These are phyloP conservation scores for Zelostemma sp. DNA, from an alignment of 1,140 invertebrate species.

Conservation along the genomic window DNA sequence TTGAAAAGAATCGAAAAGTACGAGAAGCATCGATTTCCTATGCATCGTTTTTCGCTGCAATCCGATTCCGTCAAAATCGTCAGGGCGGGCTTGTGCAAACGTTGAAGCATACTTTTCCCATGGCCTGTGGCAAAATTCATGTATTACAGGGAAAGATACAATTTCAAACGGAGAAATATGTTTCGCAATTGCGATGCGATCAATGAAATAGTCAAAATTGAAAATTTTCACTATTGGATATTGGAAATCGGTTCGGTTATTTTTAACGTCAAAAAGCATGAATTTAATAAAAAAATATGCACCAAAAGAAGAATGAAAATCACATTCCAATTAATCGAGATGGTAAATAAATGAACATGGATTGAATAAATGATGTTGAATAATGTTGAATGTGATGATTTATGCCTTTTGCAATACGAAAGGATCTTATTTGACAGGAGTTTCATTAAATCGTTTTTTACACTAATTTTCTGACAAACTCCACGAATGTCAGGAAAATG, in stretches of 20 bases:
- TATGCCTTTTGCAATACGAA: too few species aligned
- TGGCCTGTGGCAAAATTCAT: slow-evolving; percentile 31
- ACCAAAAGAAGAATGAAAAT: slow-evolving; percentile 15
- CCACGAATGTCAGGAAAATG: slow-evolving; percentile 12
- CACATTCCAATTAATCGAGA: too few species aligned
- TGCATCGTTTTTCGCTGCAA: slow-evolving; percentile 14
- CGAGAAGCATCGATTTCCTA: too few species aligned
- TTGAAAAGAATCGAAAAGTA: slow-evolving; percentile 3
- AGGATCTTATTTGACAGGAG: too few species aligned
- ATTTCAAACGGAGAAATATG: slow-evolving; percentile 33
- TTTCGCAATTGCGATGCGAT: slow-evolving; percentile 20
- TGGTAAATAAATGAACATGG: too few species aligned
- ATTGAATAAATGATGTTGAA: too few species aligned
- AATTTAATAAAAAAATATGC: slow-evolving; percentile 18
- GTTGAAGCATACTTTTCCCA: slow-evolving; percentile 26
- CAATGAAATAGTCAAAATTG: slow-evolving; percentile 28
- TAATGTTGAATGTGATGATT: too few species aligned
- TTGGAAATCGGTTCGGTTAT: slow-evolving; percentile 21
- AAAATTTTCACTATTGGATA: slow-evolving; percentile 19
- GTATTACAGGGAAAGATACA: slow-evolving; percentile 20
- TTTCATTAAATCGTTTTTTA: too few species aligned
- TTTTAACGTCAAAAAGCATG: too few species aligned
- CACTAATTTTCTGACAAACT: neutral
- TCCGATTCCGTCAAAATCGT: slow-evolving; percentile 30
- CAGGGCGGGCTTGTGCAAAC: slow-evolving; percentile 34